Evolutionary conservation across 2,113 vertebrate species (phyloP), one percentile per base, ranked within the genome.

Genomic region (Alosa alosa): DNA sequence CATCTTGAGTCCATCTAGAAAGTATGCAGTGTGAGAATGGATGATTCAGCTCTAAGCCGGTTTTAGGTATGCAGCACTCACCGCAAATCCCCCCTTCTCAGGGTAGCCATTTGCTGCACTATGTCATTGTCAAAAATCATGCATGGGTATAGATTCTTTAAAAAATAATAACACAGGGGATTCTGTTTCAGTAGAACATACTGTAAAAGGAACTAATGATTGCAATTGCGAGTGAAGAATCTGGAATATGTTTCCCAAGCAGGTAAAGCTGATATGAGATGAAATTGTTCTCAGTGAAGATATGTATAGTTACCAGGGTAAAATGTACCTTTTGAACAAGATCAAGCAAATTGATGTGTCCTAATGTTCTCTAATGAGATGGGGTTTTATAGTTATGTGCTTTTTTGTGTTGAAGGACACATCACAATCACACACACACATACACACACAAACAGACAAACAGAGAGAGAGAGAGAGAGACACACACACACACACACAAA

Each of bases 71-170:
- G 72, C 72, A 78, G 72, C 72, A 78, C 31, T 36, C 13, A 78
- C 72, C 72, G 72, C 72, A 78, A 78, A 78, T 78, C 72, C 72
- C 72, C 64, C 72, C 72, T 78, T 78, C 72, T 78, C 72, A 78
- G 72, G 11, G 31, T 39, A 78, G 72, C 72, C 72, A 78, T 78
- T 78, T 78, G 72, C 72, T 78, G 72, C 72, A 78, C 72, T 78
- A 78, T 78, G 72, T 78, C 72, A 78, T 78, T 78, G 72, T 78
- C 72, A 78, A 78, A 36, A 78, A 78, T 78, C 72, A 78, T 78
- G 72, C 72, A 78, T 11, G 72, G 72, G 31, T 78, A 78, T 78
- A 17, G 72, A 36, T 78, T 78, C 36, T 64, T 64, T 64, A 13
- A 36, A 17, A 39, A 78, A 78, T 39, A 78, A n/a, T 68, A 78